Evolutionary conservation across 2,797 vertebrate species (phyloP).

Genomic region (Tarsius wallacei): DNA sequence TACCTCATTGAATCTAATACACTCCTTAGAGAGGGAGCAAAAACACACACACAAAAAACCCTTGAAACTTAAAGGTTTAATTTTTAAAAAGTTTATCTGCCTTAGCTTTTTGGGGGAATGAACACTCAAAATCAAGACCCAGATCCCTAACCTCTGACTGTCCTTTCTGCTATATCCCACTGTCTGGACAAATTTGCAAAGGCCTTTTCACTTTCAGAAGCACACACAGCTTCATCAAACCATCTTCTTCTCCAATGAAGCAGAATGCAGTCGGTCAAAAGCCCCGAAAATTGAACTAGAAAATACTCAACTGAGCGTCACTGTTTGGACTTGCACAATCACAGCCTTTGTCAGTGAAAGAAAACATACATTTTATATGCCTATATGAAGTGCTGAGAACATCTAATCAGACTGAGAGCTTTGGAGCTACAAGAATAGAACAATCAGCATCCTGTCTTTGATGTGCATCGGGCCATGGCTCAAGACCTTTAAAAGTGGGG

Average conservation of each 20-base stretch:
- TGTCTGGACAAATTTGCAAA: not conserved
- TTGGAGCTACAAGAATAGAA: conserved; percentile 50
- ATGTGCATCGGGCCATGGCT: not conserved
- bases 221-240: not conserved
- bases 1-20: not conserved
- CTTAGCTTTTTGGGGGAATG: not conserved
- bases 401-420: conserved; percentile 56
- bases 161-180: not conserved
- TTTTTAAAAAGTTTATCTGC: not conserved
- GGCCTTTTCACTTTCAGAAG: conserved; percentile 6
- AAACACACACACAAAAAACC: not conserved
- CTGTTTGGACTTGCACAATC: conserved; percentile 67
- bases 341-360: conserved; percentile 5
- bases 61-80: not conserved
- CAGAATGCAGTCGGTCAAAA: not conserved
- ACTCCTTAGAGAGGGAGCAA: not conserved
- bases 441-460: not conserved
- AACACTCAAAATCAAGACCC: not conserved
- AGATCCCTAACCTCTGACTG: not conserved
- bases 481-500: not conserved
- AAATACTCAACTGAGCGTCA: conserved; percentile 36
- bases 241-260: conserved; percentile 19
- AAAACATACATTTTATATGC: conserved; percentile 35
- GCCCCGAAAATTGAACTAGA: conserved; percentile 52
- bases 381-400: not conserved